Base-by-base conservation (phyloP, 2,113 vertebrate species). In the Guaruba guarouba region DNA sequence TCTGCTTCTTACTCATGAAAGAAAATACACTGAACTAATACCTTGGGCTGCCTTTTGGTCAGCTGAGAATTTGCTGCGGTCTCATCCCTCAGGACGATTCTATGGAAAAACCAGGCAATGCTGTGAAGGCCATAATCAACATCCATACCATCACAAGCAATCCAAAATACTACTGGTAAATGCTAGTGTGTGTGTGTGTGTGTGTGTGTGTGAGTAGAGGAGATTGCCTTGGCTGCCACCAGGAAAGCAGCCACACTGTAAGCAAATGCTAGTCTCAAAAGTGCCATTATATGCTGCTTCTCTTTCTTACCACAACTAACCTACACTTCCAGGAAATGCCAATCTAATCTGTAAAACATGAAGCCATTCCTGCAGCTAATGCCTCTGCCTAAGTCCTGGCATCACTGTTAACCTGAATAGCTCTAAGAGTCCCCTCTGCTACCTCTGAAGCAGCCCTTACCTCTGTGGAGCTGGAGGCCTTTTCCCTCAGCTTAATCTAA, bases 11-110 rank as follows among this genome's bases (percentile, higher is more conserved):
- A 82, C 49, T 94, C 59, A 23, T 55, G 70, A 83, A 89, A 87
- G 66, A 82, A 92, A 94, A 92, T 78, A 76, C 35, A 52, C 48
- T 67, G 57, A 93, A 86, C 62, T 83, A 93, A 84, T 93, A 93
- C 10, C 31, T 52, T 75, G 59, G 54, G 54, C 67, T 91, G 80
- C 83, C 57, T 92, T 93, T 74, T 64, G 83, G 83, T 76, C 77
- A 84, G 68, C 69, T 83, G 73, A 76, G 88, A 79, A 91, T 93
- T 91, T 61, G 19, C 55, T 92, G 80, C 0, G 0, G 55, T 92
- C 68, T 92, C 77, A 88, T 76, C 74, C n/a, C 90, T 43, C 62
- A 49, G 37, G 77, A 95, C 2, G 5, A 85, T 31, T 51, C 62
- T 51, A 20, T 48, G n/a, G 80, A 46, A 82, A 93, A 96, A 77